phyloP scores from a whole-genome alignment of 2,113 vertebrate species.

The Oenanthe oenanthe region DNA sequence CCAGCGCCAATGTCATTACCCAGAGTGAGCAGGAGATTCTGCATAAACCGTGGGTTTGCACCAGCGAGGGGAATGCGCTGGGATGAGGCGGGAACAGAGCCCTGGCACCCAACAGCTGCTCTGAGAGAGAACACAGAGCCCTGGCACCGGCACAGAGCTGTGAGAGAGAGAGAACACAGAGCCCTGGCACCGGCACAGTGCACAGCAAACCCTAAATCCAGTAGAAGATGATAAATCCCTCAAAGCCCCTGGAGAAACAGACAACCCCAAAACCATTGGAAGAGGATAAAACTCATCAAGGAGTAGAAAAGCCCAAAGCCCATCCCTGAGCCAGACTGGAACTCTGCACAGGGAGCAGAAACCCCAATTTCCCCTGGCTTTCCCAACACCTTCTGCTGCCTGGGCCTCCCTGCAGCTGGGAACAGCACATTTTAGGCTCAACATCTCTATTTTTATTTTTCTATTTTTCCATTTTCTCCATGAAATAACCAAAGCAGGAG shows the following conservation, averaged over 20 bases:
- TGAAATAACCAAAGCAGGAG: not conserved
- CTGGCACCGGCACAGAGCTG: too few species aligned
- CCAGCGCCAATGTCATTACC: conserved; percentile 54
- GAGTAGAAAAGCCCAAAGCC: too few species aligned
- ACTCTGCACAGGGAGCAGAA: not conserved
- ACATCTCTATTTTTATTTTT: not conserved
- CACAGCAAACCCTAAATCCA: not conserved
- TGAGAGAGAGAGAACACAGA: too few species aligned
- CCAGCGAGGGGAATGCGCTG: not conserved
- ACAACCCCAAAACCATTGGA: not conserved
- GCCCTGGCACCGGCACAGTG: too few species aligned
- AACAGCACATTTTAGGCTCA: not conserved
- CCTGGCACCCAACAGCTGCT: too few species aligned
- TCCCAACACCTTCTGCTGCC: not conserved
- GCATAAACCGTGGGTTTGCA: conserved; percentile 32
- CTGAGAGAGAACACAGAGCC: too few species aligned
- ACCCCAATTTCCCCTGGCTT: not conserved
- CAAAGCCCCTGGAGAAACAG: accelerated
- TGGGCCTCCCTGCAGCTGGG: not conserved
- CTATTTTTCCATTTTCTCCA: not conserved
- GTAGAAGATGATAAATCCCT: not conserved
- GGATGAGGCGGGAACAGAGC: too few species aligned
- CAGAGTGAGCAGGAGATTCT: conserved; percentile 35
- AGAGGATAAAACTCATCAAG: too few species aligned
- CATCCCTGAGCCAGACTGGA: accelerated